These are phyloP conservation scores for Himalopsyche phryganea DNA, from an alignment of 1,140 invertebrate species.

Conservation along the genomic window DNA sequence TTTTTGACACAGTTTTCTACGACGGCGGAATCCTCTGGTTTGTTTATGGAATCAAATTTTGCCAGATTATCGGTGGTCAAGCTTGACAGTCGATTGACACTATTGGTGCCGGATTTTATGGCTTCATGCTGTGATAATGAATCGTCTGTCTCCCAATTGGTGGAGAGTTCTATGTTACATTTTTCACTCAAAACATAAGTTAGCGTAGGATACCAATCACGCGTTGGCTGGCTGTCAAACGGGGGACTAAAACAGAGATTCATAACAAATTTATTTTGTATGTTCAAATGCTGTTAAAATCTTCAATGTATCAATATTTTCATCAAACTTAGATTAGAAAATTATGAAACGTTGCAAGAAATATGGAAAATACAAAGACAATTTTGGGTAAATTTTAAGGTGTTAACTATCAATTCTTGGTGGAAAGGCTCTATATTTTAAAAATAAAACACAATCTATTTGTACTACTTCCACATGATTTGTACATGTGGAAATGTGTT, in stretches of 20 bases:
- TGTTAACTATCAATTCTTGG: too few species aligned
- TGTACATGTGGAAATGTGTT: too few species aligned
- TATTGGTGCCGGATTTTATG: neutral
- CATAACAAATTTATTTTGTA: neutral
- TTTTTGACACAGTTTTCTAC: neutral
- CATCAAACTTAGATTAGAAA: neutral
- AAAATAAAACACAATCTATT: too few species aligned
- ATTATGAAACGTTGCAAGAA: too few species aligned
- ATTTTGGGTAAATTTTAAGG: too few species aligned
- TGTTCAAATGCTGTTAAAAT: neutral
- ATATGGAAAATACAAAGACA: too few species aligned
- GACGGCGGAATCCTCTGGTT: neutral
- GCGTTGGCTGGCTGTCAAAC: neutral
- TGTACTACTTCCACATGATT: too few species aligned
- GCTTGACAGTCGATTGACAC: neutral
- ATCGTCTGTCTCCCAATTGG: conserved; percentile 33
- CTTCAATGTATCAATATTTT: neutral
- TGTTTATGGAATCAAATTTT: conserved; percentile 9
- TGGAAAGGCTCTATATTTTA: too few species aligned
- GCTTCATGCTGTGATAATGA: conserved; percentile 18
- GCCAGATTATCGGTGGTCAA: conserved; percentile 4
- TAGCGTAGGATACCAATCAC: conserved; percentile 26
- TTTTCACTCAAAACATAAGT: conserved; percentile 12
- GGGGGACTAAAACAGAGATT: neutral
- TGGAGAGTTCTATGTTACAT: conserved; percentile 18